Base-by-base conservation (phyloP, 2,888 invertebrate genomes). In the Augochlorella aurata region DNA sequence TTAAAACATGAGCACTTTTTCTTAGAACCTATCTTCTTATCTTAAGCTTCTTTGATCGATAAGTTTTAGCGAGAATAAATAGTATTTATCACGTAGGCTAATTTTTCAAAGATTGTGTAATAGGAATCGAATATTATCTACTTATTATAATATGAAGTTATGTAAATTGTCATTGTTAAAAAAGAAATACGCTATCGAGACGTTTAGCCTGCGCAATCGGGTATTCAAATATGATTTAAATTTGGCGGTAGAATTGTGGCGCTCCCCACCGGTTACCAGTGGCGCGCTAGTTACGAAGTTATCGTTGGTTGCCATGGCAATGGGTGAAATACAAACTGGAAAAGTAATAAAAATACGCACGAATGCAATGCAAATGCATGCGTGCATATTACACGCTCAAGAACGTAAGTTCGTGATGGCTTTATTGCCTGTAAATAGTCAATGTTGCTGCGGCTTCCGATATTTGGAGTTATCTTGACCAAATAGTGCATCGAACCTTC, bases 271-370 rank as follows among this genome's bases (percentile, higher is more conserved):
- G 66, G 47, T 5, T 3, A 18, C 0, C 9, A 58, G 2, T 0
- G 14, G 14, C 16, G 54, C 16, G 8, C 29, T 9, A 24, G 9
- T 12, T 16, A 16, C 16, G 24, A 44, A 65, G 65, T 80, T 70
- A n/a, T 68, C 54, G 74, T 81, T 52, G 52, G 65, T 80, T 70
- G 21, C 63, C 65, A 79, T 81, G 61, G 52, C 66, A 71, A 81
- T 74, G 58, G 29, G 8, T 12, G 16, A 3, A 0, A 71, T 68
- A 82, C 82, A 77, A 74, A 71, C 50, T 14, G 16, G 44, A 12
- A 52, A 67, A 45, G 67, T 74, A 74, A 77, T 67, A 80, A 66
- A 74, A 66, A 54, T 54, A 74, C 21, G 24, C 10, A 58, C 2
- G 29, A 14, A 16, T 63, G 21, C 49, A 45, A 18, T 38, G 29